These are phyloP conservation scores for Bucco capensis DNA, from an alignment of 2,113 vertebrate species.

Conservation along the genomic window DNA sequence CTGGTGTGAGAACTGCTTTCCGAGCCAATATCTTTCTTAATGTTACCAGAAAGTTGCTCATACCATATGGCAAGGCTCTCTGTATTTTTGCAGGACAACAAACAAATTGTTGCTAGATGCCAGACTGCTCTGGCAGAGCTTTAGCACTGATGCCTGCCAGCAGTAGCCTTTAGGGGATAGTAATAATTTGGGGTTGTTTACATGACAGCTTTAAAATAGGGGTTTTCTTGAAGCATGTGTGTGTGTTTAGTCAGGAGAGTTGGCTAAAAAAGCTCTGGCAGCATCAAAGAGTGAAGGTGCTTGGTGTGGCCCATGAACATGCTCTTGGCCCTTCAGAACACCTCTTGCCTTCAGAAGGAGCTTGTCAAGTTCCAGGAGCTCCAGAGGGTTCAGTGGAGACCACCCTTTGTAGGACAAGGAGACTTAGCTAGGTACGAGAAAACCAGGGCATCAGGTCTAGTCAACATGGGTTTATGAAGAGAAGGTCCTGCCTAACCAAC, in stretches of 20 bases:
- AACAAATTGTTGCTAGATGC: slow-evolving; percentile 67
- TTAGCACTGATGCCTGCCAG: slow-evolving; percentile 57
- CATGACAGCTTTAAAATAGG: slow-evolving; percentile 46
- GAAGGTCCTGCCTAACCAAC: no score
- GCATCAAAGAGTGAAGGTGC: not conserved
- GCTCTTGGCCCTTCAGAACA: not conserved
- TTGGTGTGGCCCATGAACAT: not conserved
- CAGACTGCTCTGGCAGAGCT: slow-evolving; percentile 64
- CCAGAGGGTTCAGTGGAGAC: not conserved
- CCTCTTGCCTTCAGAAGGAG: not conserved
- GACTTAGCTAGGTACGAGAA: not conserved
- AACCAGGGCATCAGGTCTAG: no score
- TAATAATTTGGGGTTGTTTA: slow-evolving; percentile 54
- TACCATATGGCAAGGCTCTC: slow-evolving; percentile 64
- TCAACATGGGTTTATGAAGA: no score
- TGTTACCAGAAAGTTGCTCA: slow-evolving; percentile 65
- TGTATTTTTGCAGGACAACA: slow-evolving; percentile 64
- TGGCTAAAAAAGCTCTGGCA: not conserved
- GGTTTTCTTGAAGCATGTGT: slow-evolving; percentile 17
- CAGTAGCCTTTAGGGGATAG: slow-evolving; percentile 58
- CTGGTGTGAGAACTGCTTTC: slow-evolving; percentile 48
- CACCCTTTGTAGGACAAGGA: not conserved
- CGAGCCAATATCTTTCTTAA: slow-evolving; percentile 62
- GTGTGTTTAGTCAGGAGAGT: slow-evolving; percentile 28
- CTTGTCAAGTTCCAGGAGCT: not conserved